Conservation (phyloP, 2,888 invertebrate species). For the Nomada ruficornis region DNA sequence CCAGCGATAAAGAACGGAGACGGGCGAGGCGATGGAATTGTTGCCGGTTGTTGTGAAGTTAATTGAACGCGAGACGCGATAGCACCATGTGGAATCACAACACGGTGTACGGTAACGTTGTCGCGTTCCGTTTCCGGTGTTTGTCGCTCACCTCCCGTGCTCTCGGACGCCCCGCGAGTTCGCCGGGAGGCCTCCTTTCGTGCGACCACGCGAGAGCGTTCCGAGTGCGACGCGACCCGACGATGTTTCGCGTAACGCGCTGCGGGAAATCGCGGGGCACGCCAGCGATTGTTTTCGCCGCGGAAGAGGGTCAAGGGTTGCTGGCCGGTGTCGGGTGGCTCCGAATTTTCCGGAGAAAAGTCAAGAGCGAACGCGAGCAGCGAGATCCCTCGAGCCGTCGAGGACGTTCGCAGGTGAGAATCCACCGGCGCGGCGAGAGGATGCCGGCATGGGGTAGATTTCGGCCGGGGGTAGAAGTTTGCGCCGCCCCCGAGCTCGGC, state of each 20-base stretch:
- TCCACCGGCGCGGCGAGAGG: slow-evolving; percentile 37
- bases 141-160: slow-evolving; percentile 72
- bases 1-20: slow-evolving; percentile 2
- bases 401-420: slow-evolving; percentile 65
- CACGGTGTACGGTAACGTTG: slow-evolving; percentile 79
- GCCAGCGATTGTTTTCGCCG: neutral
- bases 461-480: slow-evolving; percentile 71
- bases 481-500: slow-evolving; percentile 75
- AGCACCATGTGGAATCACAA: slow-evolving; percentile 71
- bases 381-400: slow-evolving; percentile 42
- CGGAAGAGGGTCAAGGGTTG: neutral
- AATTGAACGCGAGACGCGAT: slow-evolving; percentile 70
- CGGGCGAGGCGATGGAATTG: slow-evolving; percentile 33
- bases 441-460: slow-evolving; percentile 58
- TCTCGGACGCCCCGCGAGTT: slow-evolving; percentile 33
- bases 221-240: neutral
- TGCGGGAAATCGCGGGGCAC: neutral
- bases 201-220: slow-evolving; percentile 18
- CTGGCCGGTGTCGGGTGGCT: too few relatives aligned
- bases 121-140: slow-evolving; percentile 81
- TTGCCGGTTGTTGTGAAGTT: slow-evolving; percentile 71
- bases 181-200: slow-evolving; percentile 18
- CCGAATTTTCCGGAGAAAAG: too few relatives aligned
- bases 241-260: neutral
- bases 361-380: neutral